A percentile compares a stretch with the other conserved stretches of the same genome.
Conservation (phyloP, 2,888 invertebrate genomes). For the Orthosia incerta region DNA sequence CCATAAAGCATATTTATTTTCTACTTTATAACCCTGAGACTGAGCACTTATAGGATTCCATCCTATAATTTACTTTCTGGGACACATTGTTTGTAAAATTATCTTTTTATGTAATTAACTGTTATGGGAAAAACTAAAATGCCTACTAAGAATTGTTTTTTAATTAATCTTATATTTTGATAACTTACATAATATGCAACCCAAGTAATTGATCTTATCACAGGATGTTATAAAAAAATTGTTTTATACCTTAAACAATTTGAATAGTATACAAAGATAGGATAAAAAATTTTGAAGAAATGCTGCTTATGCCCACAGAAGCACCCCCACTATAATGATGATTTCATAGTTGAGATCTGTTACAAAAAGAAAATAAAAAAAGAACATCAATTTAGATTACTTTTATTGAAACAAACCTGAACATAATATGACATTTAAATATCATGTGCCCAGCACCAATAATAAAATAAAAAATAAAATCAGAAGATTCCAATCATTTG, state of each 20-base stretch:
- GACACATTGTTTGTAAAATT: no score
- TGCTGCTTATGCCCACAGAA: constrained; percentile 6
- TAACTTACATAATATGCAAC: background rate
- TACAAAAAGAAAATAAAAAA: constrained; percentile 40
- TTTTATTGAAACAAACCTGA: constrained; percentile 74
- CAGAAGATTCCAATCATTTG: constrained; percentile 67
- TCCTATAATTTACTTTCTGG: no score
- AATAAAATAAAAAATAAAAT: constrained; percentile 71
- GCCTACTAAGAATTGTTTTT: background rate
- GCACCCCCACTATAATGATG: constrained; percentile 41
- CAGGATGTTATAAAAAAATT: constrained; percentile 1
- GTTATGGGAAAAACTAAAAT: constrained; percentile 8
- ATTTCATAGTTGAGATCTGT: constrained; percentile 34
- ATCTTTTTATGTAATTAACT: no score
- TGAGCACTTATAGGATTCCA: background rate
- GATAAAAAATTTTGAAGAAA: background rate
- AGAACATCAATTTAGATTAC: constrained; percentile 46
- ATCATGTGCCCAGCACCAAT: constrained; percentile 76
- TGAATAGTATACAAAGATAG: constrained; percentile 1
- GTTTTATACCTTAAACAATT: background rate
- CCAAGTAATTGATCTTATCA: background rate
- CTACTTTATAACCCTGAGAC: background rate
- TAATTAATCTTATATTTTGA: constrained; percentile 12
- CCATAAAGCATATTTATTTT: constrained; percentile 13
- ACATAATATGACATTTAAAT: constrained; percentile 69